A percentile compares a stretch with the other conserved stretches of the same genome.
phyloP scores from a whole-genome alignment of 2,888 invertebrate genomes.

The Cephus pygmeus region DNA sequence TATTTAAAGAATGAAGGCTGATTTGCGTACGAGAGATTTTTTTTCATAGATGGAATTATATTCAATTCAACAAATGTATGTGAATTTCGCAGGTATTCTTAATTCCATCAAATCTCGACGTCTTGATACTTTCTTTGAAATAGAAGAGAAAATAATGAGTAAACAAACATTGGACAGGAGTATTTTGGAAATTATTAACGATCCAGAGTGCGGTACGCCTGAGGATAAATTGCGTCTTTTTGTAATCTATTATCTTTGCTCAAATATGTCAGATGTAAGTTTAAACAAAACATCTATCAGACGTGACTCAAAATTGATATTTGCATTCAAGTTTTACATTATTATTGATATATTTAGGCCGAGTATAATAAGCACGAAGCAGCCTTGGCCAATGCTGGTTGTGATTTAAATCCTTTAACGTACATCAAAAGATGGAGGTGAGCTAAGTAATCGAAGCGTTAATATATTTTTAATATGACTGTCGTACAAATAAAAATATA shows the following conservation, averaged over 20 bases:
- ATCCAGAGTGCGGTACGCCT: constrained; percentile 86
- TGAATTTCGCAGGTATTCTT: constrained; percentile 72
- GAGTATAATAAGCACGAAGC: constrained; percentile 87
- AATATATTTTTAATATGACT: background rate
- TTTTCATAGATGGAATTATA: background rate
- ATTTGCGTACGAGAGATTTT: background rate
- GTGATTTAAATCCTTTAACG: constrained; percentile 86
- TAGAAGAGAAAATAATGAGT: constrained; percentile 98
- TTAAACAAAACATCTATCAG: background rate
- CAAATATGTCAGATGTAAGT: constrained; percentile 77
- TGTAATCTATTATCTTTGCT: constrained; percentile 91
- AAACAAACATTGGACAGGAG: constrained; percentile 85
- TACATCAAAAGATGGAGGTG: constrained; percentile 95
- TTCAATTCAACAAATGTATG: constrained; percentile 5
- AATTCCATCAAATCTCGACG: constrained; percentile 89
- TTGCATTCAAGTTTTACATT: background rate
- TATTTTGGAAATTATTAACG: constrained; percentile 87
- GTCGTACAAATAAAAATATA: background rate
- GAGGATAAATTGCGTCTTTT: constrained; percentile 95
- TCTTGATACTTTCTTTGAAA: constrained; percentile 95
- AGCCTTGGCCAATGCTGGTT: constrained; percentile 83
- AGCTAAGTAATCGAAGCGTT: constrained; percentile 51
- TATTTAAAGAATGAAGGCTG: background rate
- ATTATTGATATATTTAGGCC: constrained; percentile 58
- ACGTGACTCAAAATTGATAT: background rate